Conservation (phyloP, 2,888 invertebrate species). For the Disparrhopalites patrizii region DNA sequence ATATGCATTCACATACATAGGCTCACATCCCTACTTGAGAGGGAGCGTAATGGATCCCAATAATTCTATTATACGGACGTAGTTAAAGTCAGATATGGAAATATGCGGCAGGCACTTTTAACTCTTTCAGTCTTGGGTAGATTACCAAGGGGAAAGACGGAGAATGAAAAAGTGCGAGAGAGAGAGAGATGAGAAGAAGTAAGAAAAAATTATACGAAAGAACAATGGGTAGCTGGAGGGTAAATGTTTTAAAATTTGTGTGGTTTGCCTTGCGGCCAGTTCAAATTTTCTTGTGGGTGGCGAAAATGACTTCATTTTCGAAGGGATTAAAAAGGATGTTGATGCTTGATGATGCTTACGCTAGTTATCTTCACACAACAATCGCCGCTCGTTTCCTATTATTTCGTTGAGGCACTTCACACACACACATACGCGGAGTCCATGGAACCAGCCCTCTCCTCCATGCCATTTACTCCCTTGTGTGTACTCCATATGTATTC, state of each 20-base stretch:
- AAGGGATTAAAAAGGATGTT: constrained; percentile 45
- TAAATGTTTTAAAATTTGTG: constrained; percentile 48
- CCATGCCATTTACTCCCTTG: too few species aligned
- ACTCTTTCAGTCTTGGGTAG: constrained; percentile 20
- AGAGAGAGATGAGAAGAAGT: constrained; percentile 2
- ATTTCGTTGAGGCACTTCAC: constrained; percentile 20
- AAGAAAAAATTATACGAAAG: constrained; percentile 30
- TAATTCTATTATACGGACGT: background rate
- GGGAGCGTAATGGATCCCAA: background rate
- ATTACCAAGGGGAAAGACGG: constrained; percentile 18
- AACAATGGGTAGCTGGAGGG: constrained; percentile 48
- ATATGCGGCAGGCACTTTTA: constrained; percentile 7
- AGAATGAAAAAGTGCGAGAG: background rate
- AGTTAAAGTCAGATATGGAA: constrained; percentile 11
- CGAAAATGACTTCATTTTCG: constrained; percentile 49
- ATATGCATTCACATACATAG: too few species aligned
- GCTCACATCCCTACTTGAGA: background rate
- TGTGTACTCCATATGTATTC: too few species aligned
- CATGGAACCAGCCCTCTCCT: too few species aligned
- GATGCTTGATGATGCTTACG: constrained; percentile 48
- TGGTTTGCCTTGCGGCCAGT: constrained; percentile 48
- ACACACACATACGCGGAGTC: background rate
- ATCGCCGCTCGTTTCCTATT: constrained; percentile 26
- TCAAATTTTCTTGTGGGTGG: constrained; percentile 48
- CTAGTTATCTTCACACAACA: constrained; percentile 28